A percentile compares a stretch with the other conserved stretches of the same genome.
Evolutionary conservation across 2,888 invertebrate species (phyloP).

Genomic region (Acronicta aceris): DNA sequence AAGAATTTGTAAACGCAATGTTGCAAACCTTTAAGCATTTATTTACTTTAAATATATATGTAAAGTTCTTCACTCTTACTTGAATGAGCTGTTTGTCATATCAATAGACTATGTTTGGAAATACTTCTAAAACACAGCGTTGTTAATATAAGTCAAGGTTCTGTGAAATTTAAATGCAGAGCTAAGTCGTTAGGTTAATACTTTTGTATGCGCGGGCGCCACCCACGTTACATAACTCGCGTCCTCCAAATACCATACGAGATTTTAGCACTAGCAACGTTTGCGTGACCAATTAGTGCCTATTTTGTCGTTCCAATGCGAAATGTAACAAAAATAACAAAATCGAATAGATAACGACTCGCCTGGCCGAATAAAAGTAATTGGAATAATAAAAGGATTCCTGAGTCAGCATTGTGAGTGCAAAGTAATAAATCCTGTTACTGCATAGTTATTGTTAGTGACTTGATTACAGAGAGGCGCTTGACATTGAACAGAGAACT

Average conservation of each 20-base stretch:
- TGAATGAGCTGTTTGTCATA: not conserved
- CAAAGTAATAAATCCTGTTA: slow-evolving; percentile 40
- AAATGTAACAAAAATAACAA: slow-evolving; percentile 35
- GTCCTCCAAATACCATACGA: slow-evolving; percentile 66
- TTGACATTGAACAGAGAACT: slow-evolving; percentile 27
- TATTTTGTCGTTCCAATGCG: slow-evolving; percentile 43
- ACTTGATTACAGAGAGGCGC: slow-evolving; percentile 5
- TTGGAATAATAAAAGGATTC: slow-evolving; percentile 19
- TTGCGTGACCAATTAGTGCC: slow-evolving; percentile 56
- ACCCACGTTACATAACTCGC: slow-evolving; percentile 56
- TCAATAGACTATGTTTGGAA: slow-evolving; percentile 18
- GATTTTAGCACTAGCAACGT: slow-evolving; percentile 60
- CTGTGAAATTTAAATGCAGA: slow-evolving; percentile 42
- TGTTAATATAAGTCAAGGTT: slow-evolving; percentile 45
- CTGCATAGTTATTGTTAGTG: slow-evolving; percentile 38
- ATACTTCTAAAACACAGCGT: slow-evolving; percentile 20
- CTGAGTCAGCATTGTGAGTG: slow-evolving; percentile 22
- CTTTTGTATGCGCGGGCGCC: slow-evolving; percentile 45
- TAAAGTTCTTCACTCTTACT: too few species aligned
- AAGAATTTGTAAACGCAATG: too few species aligned
- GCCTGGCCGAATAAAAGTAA: slow-evolving; percentile 7
- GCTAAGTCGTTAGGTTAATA: slow-evolving; percentile 26
- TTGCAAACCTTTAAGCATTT: too few species aligned
- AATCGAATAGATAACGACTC: slow-evolving; percentile 6
- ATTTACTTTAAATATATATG: too few species aligned